Conservation (phyloP, 2,888 invertebrate species). For the Aphelenchoides bicaudatus region DNA sequence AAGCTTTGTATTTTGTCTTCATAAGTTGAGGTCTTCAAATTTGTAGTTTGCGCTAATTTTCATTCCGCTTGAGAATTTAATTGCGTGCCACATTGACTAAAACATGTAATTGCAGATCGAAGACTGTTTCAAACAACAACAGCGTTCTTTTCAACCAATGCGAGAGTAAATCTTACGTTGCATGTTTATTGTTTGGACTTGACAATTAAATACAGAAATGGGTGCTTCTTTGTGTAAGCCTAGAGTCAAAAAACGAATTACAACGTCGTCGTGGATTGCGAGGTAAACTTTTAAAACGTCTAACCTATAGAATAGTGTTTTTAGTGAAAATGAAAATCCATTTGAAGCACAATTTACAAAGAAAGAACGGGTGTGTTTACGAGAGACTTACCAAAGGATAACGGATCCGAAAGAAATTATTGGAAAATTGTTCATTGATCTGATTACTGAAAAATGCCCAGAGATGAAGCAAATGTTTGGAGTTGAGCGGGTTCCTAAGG, state of each 20-base stretch:
- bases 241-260: constrained; percentile 45
- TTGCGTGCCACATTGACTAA: too few species aligned
- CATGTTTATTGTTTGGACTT: too few species aligned
- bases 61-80: too few species aligned
- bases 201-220: constrained; percentile 40
- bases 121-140: too few species aligned
- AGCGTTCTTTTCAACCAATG: too few species aligned
- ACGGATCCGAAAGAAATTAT: constrained; percentile 55
- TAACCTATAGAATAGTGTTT: too few species aligned
- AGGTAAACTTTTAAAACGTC: too few species aligned
- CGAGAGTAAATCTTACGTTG: too few species aligned
- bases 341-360: constrained; percentile 52
- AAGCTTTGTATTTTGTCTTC: too few species aligned
- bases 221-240: constrained; percentile 55
- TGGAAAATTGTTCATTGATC: constrained; percentile 54
- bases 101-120: too few species aligned
- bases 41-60: too few species aligned
- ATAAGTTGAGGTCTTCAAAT: too few species aligned
- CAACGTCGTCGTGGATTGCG: constrained; percentile 50
- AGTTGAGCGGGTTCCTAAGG: constrained; percentile 56
- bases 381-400: constrained; percentile 53
- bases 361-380: constrained; percentile 51
- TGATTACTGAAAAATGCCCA: constrained; percentile 54
- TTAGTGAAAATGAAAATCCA: constrained; percentile 57
- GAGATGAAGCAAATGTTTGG: constrained; percentile 58